These are phyloP conservation scores for Horisme vitalbata DNA, from an alignment of 2,888 invertebrate species.

Conservation along the genomic window DNA sequence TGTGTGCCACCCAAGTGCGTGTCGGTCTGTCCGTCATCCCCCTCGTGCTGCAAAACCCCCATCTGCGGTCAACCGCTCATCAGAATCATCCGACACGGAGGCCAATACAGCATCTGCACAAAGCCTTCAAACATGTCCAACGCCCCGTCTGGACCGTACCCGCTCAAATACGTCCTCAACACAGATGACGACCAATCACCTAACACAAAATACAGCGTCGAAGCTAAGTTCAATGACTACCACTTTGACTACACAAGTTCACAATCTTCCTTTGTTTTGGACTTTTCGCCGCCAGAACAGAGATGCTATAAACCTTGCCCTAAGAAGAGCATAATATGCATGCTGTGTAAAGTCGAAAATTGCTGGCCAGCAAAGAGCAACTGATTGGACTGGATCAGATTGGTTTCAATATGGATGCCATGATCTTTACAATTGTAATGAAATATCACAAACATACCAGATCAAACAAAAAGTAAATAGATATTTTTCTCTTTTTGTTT, in stretches of 20 bases:
- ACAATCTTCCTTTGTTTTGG: slow-evolving; percentile 67
- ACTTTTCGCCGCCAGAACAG: slow-evolving; percentile 69
- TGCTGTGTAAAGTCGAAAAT: slow-evolving; percentile 37
- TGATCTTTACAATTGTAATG: slow-evolving; percentile 8
- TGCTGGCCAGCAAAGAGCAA: slow-evolving; percentile 10
- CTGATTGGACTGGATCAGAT: neutral
- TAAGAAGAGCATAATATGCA: slow-evolving; percentile 51
- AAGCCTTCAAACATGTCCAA: slow-evolving; percentile 67
- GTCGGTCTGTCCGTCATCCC: slow-evolving; percentile 46
- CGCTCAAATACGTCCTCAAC: slow-evolving; percentile 71
- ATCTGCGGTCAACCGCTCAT: slow-evolving; percentile 55
- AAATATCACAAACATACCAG: slow-evolving; percentile 13
- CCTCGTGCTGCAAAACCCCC: slow-evolving; percentile 49
- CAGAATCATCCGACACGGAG: slow-evolving; percentile 64
- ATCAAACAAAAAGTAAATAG: slow-evolving; percentile 16
- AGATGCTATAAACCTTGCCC: slow-evolving; percentile 58
- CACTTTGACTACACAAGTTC: slow-evolving; percentile 74
- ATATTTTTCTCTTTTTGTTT: too few species aligned
- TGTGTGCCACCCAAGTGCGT: slow-evolving; percentile 49
- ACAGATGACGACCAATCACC: slow-evolving; percentile 37
- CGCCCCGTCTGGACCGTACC: slow-evolving; percentile 67
- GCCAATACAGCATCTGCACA: slow-evolving; percentile 69
- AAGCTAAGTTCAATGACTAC: slow-evolving; percentile 73
- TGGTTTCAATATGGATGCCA: slow-evolving; percentile 1
- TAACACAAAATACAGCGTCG: slow-evolving; percentile 60